Conservation (phyloP, 2,113 vertebrate genomes). For the Seriola rivoliana region DNA sequence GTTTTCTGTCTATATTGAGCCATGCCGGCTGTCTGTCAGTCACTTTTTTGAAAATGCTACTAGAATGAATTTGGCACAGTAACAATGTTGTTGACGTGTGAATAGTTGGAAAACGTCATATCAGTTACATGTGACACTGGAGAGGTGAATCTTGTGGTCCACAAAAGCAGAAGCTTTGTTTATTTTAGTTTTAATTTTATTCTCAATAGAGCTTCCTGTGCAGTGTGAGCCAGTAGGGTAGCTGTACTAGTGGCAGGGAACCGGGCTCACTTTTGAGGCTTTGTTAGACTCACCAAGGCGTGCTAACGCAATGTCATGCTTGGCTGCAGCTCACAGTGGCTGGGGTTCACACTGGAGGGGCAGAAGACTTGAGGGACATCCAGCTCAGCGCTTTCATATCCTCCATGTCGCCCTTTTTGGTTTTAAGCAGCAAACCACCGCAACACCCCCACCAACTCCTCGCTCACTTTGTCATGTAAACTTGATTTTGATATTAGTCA, state of each 20-base stretch:
- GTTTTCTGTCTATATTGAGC: slow-evolving; percentile 5
- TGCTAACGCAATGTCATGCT: slow-evolving; percentile 79
- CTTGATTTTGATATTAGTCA: slow-evolving; percentile 44
- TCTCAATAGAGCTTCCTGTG: slow-evolving; percentile 15
- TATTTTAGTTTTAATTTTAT: slow-evolving; percentile 38
- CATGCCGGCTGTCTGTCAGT: slow-evolving; percentile 2
- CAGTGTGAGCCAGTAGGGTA: not conserved
- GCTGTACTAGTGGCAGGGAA: slow-evolving; percentile 51
- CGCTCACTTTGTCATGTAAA: slow-evolving; percentile 21
- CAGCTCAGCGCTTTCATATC: slow-evolving; percentile 58
- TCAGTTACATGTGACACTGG: not conserved
- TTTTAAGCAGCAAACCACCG: slow-evolving; percentile 38
- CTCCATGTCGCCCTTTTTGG: slow-evolving; percentile 34
- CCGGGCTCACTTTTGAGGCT: slow-evolving; percentile 70
- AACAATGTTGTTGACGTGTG: not conserved
- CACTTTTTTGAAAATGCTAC: slow-evolving; percentile 16
- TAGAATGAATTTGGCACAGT: slow-evolving; percentile 1
- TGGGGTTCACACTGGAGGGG: slow-evolving; percentile 68
- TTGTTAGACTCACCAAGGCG: slow-evolving; percentile 75
- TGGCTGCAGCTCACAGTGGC: slow-evolving; percentile 69
- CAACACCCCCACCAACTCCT: not conserved
- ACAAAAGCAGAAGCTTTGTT: slow-evolving; percentile 6
- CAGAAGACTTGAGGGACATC: slow-evolving; percentile 69
- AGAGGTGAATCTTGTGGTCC: not conserved
- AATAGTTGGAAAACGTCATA: not conserved